Evolutionary conservation across 2,888 invertebrate genomes (phyloP), one percentile per base, ranked within the genome.

Genomic region (Archips xylosteana): DNA sequence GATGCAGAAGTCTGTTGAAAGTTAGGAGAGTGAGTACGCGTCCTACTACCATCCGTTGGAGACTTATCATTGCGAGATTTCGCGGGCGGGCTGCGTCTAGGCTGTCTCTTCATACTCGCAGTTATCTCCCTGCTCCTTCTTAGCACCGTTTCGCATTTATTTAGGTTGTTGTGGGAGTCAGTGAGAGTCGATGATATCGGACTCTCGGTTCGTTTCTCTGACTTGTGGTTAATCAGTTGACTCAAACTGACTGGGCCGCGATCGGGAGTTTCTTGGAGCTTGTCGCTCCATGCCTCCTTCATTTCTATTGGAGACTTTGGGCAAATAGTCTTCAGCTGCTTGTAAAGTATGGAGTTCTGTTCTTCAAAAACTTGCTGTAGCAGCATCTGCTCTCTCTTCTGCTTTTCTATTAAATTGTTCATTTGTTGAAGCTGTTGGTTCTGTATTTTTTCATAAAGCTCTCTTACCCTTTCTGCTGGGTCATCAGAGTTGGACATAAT

Each of bases 371-470:
- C 94, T 80, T 96, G 93, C 79, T 96, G 96, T 77, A 97, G 88
- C 39, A 95, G 86, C 63, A 94, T 86, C 80, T 96, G 96, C 81
- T 97, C 96, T 64, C 91, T 92, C 74, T 96, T 95, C 82, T 97
- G 96, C 71, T 96, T 95, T 49, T 95, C 95, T 3, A 96, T 91
- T 67, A 97, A 85, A 69, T 93, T 95, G 0, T 94, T 89, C 95
- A 97, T 96, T 83, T 96, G 95, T 54, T 93, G 88, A 8, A 96
- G 94, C 82, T 97, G 97, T 76, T 96, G 95, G 49, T 95, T 95
- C 79, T 96, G 96, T 75, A 96, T 90, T 81, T 91, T 94, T 39
- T 94, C 93, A 73, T 94, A 94, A 0, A 94, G 84, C 84, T 90
- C 95, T 79, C 85, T 81, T 2, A 94, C 90, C 63, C 86, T 85